phyloP scores from a whole-genome alignment of 2,888 invertebrate genomes.

The Rapana venosa region DNA sequence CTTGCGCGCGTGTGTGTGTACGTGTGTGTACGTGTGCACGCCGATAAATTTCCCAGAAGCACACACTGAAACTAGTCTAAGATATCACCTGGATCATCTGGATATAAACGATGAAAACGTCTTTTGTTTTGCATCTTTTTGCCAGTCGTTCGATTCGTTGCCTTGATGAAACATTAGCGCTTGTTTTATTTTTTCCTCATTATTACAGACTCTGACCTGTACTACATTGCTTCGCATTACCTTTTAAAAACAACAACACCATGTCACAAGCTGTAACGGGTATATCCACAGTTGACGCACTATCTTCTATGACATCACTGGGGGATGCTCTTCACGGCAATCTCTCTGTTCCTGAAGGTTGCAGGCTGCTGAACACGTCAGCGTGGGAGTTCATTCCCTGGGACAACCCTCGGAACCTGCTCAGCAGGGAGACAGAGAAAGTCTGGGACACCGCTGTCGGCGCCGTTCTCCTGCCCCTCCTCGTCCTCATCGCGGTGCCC shows the following conservation, averaged over 20 bases:
- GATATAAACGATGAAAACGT: background rate
- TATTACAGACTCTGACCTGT: background rate
- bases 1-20: too few species aligned
- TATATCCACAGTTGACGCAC: background rate
- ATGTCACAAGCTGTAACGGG: background rate
- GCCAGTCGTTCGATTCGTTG: too few species aligned
- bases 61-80: background rate
- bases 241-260: background rate
- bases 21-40: too few species aligned
- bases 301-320: too few species aligned
- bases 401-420: background rate
- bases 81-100: background rate
- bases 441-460: background rate
- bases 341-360: background rate
- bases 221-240: too few species aligned
- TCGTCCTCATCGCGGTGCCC: conserved; percentile 10
- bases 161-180: too few species aligned
- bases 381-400: conserved; percentile 15
- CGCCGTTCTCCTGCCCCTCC: background rate
- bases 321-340: too few species aligned
- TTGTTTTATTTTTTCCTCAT: too few species aligned
- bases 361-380: background rate
- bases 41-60: too few species aligned
- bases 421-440: conserved; percentile 13
- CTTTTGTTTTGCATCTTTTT: too few species aligned